Evolutionary conservation across 2,113 vertebrate genomes (phyloP), one percentile per base, ranked within the genome.

Genomic region (Carassius auratus): DNA sequence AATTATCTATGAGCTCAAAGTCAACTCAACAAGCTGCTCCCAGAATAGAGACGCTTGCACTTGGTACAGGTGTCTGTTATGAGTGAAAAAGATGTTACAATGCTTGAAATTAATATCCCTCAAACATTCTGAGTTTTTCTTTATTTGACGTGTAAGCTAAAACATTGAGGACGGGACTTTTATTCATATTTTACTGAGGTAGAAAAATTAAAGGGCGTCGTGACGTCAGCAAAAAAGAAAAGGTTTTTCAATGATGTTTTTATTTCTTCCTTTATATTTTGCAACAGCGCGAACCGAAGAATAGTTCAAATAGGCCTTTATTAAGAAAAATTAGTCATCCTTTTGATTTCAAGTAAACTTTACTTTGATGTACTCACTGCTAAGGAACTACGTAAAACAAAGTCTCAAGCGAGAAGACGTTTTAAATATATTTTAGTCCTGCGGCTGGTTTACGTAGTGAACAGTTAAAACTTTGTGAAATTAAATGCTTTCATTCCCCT

Each of bases 1-100:
- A 50, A 66, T 81, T 75, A 86, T 81, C 64, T 59, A 14, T 80
- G 3, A 64, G 10, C 33, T 80, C 77, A 64, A 80, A 80, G 57
- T 45, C 61, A 64, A 45, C 78, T 64, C 6, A 80, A 23, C n/a
- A 13, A 62, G n/a, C 71, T 75, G 71, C 71, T 48, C 71, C 71
- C n/a, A 75, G 42, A 75, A 75, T 50, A 75, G 71, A 75, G 71
- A n/a, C 6, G 21, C 71, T 48, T 23, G 48, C 10, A 62, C 52
- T 42, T 14, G 33, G 55, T 42, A 62, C 17, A 74, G 17, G 76
- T 79, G 57, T 62, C 36, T 64, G 14, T 64, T 66, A 2, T 48
- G 38, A 17, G 14, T 26, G 71, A 26, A 75, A 50, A 75, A 42
- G 21, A 50, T 75, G 71, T 50, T 48, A 2, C 21, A 26, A n/a